Evolutionary conservation across 2,888 invertebrate genomes (phyloP).

Genomic region (Philereme transversata): DNA sequence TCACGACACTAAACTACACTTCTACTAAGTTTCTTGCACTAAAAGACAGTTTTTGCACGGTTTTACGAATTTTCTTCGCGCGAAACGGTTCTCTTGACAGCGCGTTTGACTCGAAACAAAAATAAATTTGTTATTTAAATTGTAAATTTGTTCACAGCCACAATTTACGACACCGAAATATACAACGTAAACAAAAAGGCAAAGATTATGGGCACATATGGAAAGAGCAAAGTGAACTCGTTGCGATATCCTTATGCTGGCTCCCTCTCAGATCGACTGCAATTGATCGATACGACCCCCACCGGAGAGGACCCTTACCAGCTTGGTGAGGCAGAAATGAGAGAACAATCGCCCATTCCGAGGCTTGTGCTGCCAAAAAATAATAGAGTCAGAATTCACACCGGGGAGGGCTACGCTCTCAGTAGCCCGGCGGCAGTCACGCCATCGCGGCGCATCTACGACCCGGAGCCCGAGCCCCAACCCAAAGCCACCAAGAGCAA

Average conservation of each 20-base stretch:
- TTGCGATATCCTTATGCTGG: slow-evolving; percentile 55
- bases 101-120: too few relatives aligned
- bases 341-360: slow-evolving; percentile 78
- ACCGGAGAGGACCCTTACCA: slow-evolving; percentile 77
- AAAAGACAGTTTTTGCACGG: too few relatives aligned
- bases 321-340: slow-evolving; percentile 74
- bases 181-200: slow-evolving; percentile 67
- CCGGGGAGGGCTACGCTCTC: slow-evolving; percentile 32
- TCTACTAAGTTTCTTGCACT: too few relatives aligned
- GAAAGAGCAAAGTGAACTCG: slow-evolving; percentile 50
- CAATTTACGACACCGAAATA: slow-evolving; percentile 53
- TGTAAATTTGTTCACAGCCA: slow-evolving; percentile 56
- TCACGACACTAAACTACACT: too few relatives aligned
- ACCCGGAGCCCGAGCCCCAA: slow-evolving; percentile 42
- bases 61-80: too few relatives aligned
- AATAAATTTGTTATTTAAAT: background rate
- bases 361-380: slow-evolving; percentile 74
- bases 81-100: too few relatives aligned
- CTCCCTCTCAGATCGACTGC: slow-evolving; percentile 68
- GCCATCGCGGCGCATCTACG: slow-evolving; percentile 57
- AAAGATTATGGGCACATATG: slow-evolving; percentile 69
- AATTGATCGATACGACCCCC: slow-evolving; percentile 73
- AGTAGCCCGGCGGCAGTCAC: slow-evolving; percentile 35
- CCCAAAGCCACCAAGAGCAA: slow-evolving; percentile 23
- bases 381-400: slow-evolving; percentile 63